These are phyloP conservation scores for Fragum sueziense DNA, from an alignment of 2,888 invertebrate genomes.

Conservation along the genomic window DNA sequence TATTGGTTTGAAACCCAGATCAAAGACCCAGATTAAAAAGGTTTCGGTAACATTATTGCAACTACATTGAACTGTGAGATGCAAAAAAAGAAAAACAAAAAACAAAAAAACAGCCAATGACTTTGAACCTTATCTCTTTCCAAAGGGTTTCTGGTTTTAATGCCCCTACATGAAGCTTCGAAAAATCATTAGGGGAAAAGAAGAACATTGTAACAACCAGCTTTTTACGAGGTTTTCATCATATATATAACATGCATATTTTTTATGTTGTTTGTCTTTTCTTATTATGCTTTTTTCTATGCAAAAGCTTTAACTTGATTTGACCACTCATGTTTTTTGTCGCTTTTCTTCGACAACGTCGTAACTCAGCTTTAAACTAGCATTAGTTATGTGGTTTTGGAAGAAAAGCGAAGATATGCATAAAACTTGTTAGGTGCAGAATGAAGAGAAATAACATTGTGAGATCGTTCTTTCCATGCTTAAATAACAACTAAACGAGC, in stretches of 20 bases:
- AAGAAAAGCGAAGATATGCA: no score
- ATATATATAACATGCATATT: not conserved
- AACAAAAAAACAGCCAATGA: no score
- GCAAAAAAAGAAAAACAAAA: not conserved
- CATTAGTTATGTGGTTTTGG: no score
- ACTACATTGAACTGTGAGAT: not conserved
- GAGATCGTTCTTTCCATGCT: not conserved
- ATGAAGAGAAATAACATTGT: no score
- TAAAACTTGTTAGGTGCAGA: no score
- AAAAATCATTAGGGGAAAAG: not conserved
- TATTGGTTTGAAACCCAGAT: no score
- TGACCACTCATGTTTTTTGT: not conserved
- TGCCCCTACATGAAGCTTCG: not conserved
- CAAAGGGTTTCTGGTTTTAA: not conserved
- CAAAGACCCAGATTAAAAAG: no score
- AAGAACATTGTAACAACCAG: not conserved
- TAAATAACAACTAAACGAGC: not conserved
- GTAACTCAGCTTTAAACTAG: no score
- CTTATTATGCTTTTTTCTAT: not conserved
- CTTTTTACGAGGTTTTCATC: not conserved
- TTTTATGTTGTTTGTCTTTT: no score
- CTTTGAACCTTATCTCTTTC: not conserved
- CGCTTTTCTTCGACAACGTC: no score
- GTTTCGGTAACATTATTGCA: no score
- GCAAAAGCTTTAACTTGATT: not conserved